Percentiles rank a stretch among this genome's conserved stretches.
These are phyloP conservation scores for Acanthosepion esculentum DNA, from an alignment of 2,888 invertebrate genomes.

Conservation along the genomic window DNA sequence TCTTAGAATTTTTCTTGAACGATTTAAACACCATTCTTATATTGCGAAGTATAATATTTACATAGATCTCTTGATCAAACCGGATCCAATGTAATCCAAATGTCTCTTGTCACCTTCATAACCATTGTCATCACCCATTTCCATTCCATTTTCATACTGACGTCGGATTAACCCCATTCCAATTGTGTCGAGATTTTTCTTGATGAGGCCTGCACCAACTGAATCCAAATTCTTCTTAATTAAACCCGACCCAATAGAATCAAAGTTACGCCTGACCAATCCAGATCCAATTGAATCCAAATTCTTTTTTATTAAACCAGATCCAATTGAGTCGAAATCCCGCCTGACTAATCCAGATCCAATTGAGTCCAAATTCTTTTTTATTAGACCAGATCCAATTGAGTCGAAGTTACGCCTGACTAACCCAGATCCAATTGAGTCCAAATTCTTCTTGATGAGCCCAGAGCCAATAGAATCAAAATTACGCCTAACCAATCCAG, in stretches of 20 bases:
- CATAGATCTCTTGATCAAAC: neutral
- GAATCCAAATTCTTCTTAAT: neutral
- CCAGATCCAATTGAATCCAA: neutral
- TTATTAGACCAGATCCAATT: neutral
- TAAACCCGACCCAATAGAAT: neutral
- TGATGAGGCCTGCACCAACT: neutral
- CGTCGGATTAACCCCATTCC: neutral
- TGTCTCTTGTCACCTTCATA: neutral
- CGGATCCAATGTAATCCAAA: neutral
- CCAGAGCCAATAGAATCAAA: neutral
- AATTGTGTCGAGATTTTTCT: neutral
- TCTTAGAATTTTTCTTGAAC: neutral
- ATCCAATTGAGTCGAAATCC: neutral
- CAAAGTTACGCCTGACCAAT: neutral
- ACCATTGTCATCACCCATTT: neutral
- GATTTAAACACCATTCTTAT: constrained; percentile 1
- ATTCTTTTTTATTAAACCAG: neutral
- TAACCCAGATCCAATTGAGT: constrained; percentile 17
- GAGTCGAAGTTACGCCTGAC: neutral
- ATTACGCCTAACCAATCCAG: neutral
- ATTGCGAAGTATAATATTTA: neutral
- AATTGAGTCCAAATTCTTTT: neutral
- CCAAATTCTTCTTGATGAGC: neutral
- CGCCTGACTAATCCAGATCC: neutral
- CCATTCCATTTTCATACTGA: neutral